Evolutionary conservation across 2,888 invertebrate species (phyloP).

Genomic region (Lapara coniferarum): DNA sequence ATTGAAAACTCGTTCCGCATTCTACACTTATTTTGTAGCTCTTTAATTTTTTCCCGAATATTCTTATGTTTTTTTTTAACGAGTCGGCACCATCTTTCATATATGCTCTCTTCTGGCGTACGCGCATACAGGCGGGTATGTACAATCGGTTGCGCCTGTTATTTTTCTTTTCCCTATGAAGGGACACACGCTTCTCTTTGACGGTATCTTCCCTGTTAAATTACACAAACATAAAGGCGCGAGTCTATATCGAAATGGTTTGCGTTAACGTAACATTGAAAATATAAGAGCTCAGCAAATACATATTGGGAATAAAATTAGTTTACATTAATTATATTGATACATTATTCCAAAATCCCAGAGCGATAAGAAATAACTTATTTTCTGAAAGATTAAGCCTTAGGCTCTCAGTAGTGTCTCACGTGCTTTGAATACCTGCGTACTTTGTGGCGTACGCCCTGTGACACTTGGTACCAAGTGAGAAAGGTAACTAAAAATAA

Average conservation of each 20-base stretch:
- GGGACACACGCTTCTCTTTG: not conserved
- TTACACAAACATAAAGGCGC: not conserved
- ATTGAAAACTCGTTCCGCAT: not conserved
- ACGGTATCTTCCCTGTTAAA: not conserved
- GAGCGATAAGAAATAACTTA: too few relatives aligned
- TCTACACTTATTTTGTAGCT: not conserved
- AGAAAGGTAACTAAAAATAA: too few relatives aligned
- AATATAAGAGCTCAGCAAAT: slow-evolving; percentile 30
- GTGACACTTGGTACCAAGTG: too few relatives aligned
- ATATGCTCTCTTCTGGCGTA: slow-evolving; percentile 6
- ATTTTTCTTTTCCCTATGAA: slow-evolving; percentile 4
- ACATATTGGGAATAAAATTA: too few relatives aligned
- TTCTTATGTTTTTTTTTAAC: not conserved
- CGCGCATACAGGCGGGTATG: not conserved
- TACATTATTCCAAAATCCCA: too few relatives aligned
- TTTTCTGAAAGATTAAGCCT: too few relatives aligned
- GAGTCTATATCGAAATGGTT: not conserved
- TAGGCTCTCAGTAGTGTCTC: too few relatives aligned
- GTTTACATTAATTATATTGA: too few relatives aligned
- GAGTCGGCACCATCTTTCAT: not conserved
- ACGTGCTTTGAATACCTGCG: too few relatives aligned
- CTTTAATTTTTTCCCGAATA: not conserved
- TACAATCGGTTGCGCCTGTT: not conserved
- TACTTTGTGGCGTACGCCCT: too few relatives aligned
- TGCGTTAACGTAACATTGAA: not conserved